Percentiles rank a stretch among this genome's conserved stretches.
Conservation (phyloP, 2,888 invertebrate genomes). For the Gymnosoma rotundatum region DNA sequence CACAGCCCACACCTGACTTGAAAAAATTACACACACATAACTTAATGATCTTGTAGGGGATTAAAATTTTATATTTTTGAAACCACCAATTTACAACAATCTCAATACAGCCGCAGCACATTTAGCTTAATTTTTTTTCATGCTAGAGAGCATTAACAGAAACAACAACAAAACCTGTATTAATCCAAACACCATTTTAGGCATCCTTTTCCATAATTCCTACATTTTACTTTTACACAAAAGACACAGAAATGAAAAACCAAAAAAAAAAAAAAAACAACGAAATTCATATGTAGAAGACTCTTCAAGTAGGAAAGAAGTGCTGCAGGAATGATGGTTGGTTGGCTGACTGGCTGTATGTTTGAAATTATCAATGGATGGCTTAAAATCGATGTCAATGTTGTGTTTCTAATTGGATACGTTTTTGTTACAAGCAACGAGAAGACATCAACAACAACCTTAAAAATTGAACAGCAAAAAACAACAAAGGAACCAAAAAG, state of each 20-base stretch:
- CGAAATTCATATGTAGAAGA: not conserved
- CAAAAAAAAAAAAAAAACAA: too few relatives aligned
- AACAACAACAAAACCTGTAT: slow-evolving; percentile 43
- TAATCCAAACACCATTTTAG: slow-evolving; percentile 63
- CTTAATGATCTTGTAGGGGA: slow-evolving; percentile 8
- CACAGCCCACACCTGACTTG: not conserved
- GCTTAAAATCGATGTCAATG: slow-evolving; percentile 65
- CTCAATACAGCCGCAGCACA: not conserved
- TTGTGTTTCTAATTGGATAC: slow-evolving; percentile 69
- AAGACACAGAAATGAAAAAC: not conserved
- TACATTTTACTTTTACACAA: slow-evolving; percentile 28
- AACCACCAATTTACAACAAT: slow-evolving; percentile 1
- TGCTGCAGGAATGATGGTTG: not conserved
- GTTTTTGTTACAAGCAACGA: slow-evolving; percentile 56
- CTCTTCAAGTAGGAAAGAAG: not conserved
- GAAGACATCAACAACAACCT: slow-evolving; percentile 49
- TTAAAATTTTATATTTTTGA: slow-evolving; percentile 42
- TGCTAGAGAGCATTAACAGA: slow-evolving; percentile 7
- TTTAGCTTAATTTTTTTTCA: slow-evolving; percentile 34
- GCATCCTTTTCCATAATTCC: slow-evolving; percentile 52
- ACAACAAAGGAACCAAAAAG: slow-evolving; percentile 10
- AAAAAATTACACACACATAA: slow-evolving; percentile 17
- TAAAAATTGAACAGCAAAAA: slow-evolving; percentile 46
- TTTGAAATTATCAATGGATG: slow-evolving; percentile 45
- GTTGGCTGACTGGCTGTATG: slow-evolving; percentile 9